Evolutionary conservation across 2,797 vertebrate genomes (phyloP), one percentile per base, ranked within the genome.

Genomic region (Mus spretus): DNA sequence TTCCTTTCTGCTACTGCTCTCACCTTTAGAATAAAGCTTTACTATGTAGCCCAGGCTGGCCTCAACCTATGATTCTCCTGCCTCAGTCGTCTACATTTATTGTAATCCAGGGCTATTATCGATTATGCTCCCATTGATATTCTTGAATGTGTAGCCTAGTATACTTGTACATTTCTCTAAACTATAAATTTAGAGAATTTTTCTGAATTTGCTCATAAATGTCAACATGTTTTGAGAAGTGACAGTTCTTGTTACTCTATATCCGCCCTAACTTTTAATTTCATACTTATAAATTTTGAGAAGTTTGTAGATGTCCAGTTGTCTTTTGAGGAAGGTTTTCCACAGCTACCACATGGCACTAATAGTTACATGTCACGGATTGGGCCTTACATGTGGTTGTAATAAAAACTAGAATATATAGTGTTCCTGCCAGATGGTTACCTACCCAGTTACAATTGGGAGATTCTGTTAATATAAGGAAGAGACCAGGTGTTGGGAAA

Each of bases 191-290:
- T 92, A 78, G 37, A 70, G 92, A 65, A 22, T 65, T 93, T 74
- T 96, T 94, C 55, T 89, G 37, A 19, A 72, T 90, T 93, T 95
- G 79, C 84, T 95, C 37, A 2, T 85, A 82, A 84, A 81, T 90
- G 61, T 15, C 81, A 93, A 80, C 67, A 50, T 67, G 24, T 90
- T 96, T 95, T 65, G n/a, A 85, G 34, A 92, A 95, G 28, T 90
- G 67, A 83, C 65, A 84, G 0, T 92, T 89, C 28, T 86, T 91
- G 50, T 47, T 72, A 93, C n/a, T 96, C 28, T 94, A 0, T 80
- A 44, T 61, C 9, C 37, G 86, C 17, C 93, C 28, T 37, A 93
- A 89, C 19, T 22, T 65, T 90, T 95, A 91, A 86, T 91, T 86
- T 93, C 37, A 72, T 83, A 77, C 12, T 87, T 85, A 83, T 20